Percentiles rank a stretch among this genome's conserved stretches.
Conservation (phyloP, 2,113 vertebrate genomes). For the Pitta sordida region DNA sequence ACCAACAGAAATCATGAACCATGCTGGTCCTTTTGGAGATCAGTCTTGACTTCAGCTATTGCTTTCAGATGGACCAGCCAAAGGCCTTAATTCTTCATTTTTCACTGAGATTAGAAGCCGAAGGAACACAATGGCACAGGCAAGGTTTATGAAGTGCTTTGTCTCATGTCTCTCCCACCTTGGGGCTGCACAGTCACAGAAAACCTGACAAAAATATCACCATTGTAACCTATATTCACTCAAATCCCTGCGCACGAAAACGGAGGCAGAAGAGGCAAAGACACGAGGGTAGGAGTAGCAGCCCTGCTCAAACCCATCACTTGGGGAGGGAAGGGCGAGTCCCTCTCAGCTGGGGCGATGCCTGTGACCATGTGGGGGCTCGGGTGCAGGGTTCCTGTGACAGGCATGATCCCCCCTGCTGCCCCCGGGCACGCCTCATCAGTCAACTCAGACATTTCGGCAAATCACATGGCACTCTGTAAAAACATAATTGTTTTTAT, state of each 20-base stretch:
- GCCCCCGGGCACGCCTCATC: not conserved
- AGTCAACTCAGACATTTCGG: not conserved
- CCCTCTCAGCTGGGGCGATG: not conserved
- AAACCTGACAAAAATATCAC: not conserved
- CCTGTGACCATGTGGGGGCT: not conserved
- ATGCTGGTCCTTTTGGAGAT: fast-evolving
- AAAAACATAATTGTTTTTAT: conserved; percentile 56
- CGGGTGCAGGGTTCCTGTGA: fast-evolving
- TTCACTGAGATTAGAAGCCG: not conserved
- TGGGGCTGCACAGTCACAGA: not conserved
- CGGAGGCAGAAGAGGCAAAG: not conserved
- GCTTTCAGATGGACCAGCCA: not conserved
- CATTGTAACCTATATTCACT: not conserved
- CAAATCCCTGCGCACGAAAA: not conserved
- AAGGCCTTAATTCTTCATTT: not conserved
- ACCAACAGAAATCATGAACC: not conserved
- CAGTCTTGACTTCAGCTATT: not conserved
- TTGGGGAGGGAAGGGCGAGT: not conserved
- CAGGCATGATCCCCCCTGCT: not conserved
- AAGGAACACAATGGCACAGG: not conserved
- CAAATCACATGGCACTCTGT: conserved; percentile 38
- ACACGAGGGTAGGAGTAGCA: fast-evolving
- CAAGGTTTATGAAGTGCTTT: not conserved
- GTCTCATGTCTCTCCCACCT: not conserved
- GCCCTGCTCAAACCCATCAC: not conserved